phyloP scores from a whole-genome alignment of 2,888 invertebrate genomes.

The Lucinisca nassula region DNA sequence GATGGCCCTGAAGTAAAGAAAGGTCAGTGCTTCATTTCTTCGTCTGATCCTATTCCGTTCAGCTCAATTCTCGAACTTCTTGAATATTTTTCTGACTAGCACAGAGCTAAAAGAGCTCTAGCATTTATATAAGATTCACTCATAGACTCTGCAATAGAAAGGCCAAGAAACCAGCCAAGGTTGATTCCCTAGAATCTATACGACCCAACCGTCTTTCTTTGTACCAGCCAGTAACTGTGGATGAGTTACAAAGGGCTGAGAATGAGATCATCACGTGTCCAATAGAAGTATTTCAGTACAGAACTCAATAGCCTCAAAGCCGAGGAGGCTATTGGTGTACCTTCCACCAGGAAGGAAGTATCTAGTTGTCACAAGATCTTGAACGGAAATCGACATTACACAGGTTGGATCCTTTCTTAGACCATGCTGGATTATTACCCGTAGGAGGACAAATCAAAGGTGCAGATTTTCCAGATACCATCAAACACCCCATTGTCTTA shows the following conservation, averaged over 20 bases:
- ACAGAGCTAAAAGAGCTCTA: slow-evolving; percentile 19
- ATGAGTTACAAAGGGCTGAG: slow-evolving; percentile 16
- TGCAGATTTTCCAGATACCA: slow-evolving; percentile 11
- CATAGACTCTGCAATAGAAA: background rate
- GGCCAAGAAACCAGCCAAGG: background rate
- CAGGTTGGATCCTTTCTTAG: slow-evolving; percentile 64
- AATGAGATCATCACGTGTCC: background rate
- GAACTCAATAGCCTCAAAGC: background rate
- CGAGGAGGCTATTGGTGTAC: background rate
- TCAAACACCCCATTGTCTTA: slow-evolving; percentile 65
- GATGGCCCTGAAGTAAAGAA: slow-evolving; percentile 40
- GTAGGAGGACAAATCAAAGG: slow-evolving; percentile 68
- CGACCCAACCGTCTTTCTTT: background rate
- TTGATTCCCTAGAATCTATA: background rate
- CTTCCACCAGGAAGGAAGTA: background rate
- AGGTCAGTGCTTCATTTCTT: slow-evolving; percentile 1
- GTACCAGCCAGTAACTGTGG: background rate
- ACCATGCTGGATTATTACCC: slow-evolving; percentile 59
- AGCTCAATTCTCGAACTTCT: slow-evolving; percentile 26
- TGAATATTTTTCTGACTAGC: slow-evolving; percentile 49
- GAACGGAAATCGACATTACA: slow-evolving; percentile 25
- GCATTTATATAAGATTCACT: slow-evolving; percentile 35
- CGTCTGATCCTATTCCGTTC: background rate
- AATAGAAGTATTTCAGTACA: background rate
- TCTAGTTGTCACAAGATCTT: background rate